Percentiles rank a stretch among this genome's conserved stretches.
phyloP scores from a whole-genome alignment of 2,888 invertebrate genomes.

The Neoaliturus tenellus region DNA sequence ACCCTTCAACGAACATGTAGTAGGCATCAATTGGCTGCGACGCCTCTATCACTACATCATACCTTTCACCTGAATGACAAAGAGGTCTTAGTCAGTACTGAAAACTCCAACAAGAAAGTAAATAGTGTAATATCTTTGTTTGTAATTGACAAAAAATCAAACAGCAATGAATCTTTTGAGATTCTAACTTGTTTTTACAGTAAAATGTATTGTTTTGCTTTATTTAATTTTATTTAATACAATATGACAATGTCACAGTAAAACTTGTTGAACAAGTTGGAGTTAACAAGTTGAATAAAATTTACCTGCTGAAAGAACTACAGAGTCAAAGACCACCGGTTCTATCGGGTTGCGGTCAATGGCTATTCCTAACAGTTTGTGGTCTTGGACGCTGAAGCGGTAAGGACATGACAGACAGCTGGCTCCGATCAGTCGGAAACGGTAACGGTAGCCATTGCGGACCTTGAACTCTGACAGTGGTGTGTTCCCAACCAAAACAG shows the following conservation, averaged over 20 bases:
- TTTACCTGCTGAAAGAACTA: constrained; percentile 75
- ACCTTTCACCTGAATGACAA: constrained; percentile 61
- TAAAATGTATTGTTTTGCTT: too few relatives aligned
- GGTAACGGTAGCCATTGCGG: constrained; percentile 73
- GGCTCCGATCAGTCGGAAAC: constrained; percentile 76
- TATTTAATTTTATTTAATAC: too few relatives aligned
- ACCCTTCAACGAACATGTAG: constrained; percentile 62
- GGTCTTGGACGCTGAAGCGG: constrained; percentile 73
- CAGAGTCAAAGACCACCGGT: constrained; percentile 72
- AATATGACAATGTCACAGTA: too few relatives aligned
- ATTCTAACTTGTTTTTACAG: too few relatives aligned
- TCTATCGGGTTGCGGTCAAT: constrained; percentile 75
- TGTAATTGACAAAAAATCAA: too few relatives aligned
- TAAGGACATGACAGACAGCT: constrained; percentile 76
- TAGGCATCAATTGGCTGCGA: constrained; percentile 58
- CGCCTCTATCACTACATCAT: constrained; percentile 62
- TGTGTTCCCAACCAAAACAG: constrained; percentile 51
- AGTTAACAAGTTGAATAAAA: too few relatives aligned
- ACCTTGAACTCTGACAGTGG: constrained; percentile 70
- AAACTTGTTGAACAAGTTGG: too few relatives aligned
- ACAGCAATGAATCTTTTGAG: too few relatives aligned
- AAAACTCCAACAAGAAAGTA: too few relatives aligned
- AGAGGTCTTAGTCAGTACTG: too few relatives aligned
- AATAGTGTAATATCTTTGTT: too few relatives aligned
- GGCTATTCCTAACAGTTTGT: constrained; percentile 75